Percentiles rank a stretch among this genome's conserved stretches.
These are phyloP conservation scores for Hylia prasina DNA, from an alignment of 2,113 vertebrate species.

Conservation along the genomic window DNA sequence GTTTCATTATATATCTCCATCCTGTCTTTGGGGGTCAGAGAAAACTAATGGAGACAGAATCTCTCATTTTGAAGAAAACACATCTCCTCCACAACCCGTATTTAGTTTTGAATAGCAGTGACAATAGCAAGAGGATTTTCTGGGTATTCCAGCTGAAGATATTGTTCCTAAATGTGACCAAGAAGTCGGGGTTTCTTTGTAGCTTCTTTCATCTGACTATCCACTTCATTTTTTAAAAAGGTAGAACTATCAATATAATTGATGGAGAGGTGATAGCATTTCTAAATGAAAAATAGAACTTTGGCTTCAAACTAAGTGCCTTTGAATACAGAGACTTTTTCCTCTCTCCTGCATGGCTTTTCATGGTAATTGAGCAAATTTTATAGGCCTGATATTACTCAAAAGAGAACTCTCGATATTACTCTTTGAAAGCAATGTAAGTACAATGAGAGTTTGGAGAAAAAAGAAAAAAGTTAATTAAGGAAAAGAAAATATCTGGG, in stretches of 20 bases:
- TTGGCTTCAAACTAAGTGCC: neutral
- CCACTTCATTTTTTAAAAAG: neutral
- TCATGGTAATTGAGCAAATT: conserved; percentile 1
- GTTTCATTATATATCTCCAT: neutral
- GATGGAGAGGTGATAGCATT: neutral
- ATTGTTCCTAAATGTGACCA: neutral
- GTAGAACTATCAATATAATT: neutral
- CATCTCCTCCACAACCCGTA: neutral
- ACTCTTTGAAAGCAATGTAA: neutral
- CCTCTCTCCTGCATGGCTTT: neutral
- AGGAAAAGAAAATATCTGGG: neutral
- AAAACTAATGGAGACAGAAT: neutral
- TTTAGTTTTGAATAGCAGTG: neutral
- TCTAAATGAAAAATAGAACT: neutral
- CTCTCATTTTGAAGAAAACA: neutral
- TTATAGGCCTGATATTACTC: neutral
- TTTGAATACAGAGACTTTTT: neutral
- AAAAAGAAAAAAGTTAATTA: neutral
- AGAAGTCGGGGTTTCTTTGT: neutral
- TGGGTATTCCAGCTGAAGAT: neutral
- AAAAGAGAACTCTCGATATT: neutral
- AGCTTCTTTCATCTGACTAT: neutral
- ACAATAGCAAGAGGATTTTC: neutral
- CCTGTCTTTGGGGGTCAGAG: neutral
- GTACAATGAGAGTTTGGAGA: neutral